These are phyloP conservation scores for Hemithea aestivaria DNA, from an alignment of 2,888 invertebrate genomes.

Conservation along the genomic window DNA sequence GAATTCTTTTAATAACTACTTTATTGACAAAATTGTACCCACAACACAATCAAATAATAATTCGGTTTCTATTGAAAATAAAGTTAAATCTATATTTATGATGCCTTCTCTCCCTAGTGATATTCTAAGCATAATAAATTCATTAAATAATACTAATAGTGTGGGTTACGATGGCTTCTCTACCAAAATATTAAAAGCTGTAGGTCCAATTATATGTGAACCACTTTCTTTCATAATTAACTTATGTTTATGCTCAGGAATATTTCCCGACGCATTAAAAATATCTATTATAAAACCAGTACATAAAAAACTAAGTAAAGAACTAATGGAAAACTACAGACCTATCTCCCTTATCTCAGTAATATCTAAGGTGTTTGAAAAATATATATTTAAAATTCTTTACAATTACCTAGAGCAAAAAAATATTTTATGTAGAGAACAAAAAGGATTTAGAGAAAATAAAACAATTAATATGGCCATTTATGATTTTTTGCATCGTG, in stretches of 20 bases:
- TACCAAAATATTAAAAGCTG: constrained; percentile 11
- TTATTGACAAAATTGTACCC: constrained; percentile 1
- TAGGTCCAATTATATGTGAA: not conserved
- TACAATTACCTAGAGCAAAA: constrained; percentile 2
- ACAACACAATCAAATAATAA: not conserved
- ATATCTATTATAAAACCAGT: constrained; percentile 5
- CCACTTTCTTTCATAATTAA: not conserved
- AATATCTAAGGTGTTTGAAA: constrained; percentile 1
- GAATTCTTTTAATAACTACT: not conserved
- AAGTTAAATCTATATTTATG: not conserved
- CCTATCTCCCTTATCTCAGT: constrained; percentile 1
- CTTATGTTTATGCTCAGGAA: constrained; percentile 1
- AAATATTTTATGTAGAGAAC: constrained; percentile 1
- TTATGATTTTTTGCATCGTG: constrained; percentile 2
- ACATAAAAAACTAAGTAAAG: constrained; percentile 4
- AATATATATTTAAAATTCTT: constrained; percentile 1
- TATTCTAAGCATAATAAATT: not conserved
- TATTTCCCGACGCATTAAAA: constrained; percentile 1
- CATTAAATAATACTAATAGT: constrained; percentile 1
- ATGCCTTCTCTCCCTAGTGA: not conserved
- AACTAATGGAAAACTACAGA: not conserved
- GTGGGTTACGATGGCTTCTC: constrained; percentile 10
- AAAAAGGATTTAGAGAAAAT: constrained; percentile 3
- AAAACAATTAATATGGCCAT: constrained; percentile 6
- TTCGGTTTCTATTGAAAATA: not conserved